These are phyloP conservation scores for Drosophila leonis DNA, from an alignment of 2,888 invertebrate species.

Conservation along the genomic window DNA sequence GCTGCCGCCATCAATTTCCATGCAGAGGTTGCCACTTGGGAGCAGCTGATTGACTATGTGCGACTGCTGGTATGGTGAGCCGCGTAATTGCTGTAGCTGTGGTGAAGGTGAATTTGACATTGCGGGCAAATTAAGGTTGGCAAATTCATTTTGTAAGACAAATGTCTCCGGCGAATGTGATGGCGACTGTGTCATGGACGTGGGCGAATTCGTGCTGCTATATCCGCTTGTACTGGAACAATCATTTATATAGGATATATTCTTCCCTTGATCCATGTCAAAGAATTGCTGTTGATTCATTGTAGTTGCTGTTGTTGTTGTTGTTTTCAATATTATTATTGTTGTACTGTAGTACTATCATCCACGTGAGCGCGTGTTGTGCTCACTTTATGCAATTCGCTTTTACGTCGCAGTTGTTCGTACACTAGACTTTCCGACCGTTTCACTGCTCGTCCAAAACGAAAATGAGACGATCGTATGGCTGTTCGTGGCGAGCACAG, in stretches of 20 bases:
- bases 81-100: constrained; percentile 40
- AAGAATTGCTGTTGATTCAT: constrained; percentile 70
- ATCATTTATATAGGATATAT: constrained; percentile 74
- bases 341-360: background rate
- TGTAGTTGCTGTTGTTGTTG: background rate
- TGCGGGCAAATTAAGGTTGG: constrained; percentile 75
- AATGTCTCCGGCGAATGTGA: constrained; percentile 74
- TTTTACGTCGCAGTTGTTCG: constrained; percentile 41
- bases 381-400: background rate
- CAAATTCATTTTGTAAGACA: constrained; percentile 74
- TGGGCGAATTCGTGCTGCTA: constrained; percentile 68
- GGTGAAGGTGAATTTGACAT: constrained; percentile 64
- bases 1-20: constrained; percentile 49
- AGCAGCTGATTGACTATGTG: constrained; percentile 36
- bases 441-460: constrained; percentile 37
- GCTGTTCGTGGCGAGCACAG: constrained; percentile 33
- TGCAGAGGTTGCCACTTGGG: constrained; percentile 49
- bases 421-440: constrained; percentile 31
- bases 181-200: constrained; percentile 69
- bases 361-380: constrained; percentile 37
- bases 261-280: constrained; percentile 79
- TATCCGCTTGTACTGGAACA: constrained; percentile 81
- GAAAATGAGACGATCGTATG: constrained; percentile 56
- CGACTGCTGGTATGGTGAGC: constrained; percentile 55
- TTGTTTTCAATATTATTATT: no score